phyloP scores from a whole-genome alignment of 2,888 invertebrate species.

The Sicus ferrugineus region DNA sequence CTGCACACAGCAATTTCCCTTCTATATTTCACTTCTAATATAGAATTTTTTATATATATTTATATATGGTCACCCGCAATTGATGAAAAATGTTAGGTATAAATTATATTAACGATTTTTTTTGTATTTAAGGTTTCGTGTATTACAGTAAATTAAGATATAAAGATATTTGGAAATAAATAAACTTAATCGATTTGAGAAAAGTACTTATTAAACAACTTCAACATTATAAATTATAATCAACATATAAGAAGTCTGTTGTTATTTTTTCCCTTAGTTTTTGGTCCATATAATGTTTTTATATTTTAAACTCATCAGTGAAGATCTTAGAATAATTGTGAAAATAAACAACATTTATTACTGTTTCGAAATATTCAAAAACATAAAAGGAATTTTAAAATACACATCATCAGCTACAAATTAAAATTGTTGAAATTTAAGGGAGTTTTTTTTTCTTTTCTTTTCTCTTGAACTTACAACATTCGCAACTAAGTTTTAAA shows the following conservation, averaged over 20 bases:
- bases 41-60: too few species aligned
- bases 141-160: too few species aligned
- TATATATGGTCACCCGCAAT: too few species aligned
- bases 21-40: too few species aligned
- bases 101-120: too few species aligned
- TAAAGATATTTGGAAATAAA: too few species aligned
- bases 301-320: background rate
- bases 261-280: background rate
- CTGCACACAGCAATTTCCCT: too few species aligned
- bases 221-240: too few species aligned
- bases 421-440: constrained; percentile 42
- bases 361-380: constrained; percentile 24
- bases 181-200: too few species aligned
- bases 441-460: constrained; percentile 35
- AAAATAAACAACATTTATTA: constrained; percentile 36
- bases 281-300: background rate
- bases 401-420: constrained; percentile 44
- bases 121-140: too few species aligned
- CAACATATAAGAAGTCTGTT: background rate
- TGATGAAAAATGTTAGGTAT: too few species aligned
- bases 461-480: constrained; percentile 11
- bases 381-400: constrained; percentile 40
- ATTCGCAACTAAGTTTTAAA: constrained; percentile 22
- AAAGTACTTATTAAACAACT: too few species aligned
- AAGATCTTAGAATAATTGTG: background rate